phyloP scores from a whole-genome alignment of 2,113 vertebrate genomes.

The Ailurus styani region DNA sequence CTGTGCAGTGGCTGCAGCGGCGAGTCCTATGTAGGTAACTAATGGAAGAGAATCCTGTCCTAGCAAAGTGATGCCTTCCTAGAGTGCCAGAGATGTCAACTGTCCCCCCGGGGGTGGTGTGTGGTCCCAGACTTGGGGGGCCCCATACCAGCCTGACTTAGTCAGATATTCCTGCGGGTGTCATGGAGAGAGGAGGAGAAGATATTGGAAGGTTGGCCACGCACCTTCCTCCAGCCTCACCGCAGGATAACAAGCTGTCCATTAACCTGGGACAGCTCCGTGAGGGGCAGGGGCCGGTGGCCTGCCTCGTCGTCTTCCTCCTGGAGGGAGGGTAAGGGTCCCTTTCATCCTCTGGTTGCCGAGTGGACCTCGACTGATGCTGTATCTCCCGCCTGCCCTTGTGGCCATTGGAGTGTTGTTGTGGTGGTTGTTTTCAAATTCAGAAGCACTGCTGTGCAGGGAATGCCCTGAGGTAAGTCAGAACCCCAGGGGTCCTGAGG shows the following conservation, averaged over 20 bases:
- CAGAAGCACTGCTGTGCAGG: not conserved
- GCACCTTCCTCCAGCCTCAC: not conserved
- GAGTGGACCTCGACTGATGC: not conserved
- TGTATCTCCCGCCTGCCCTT: not conserved
- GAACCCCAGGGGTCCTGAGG: not conserved
- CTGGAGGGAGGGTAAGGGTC: no score
- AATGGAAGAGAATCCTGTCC: not conserved
- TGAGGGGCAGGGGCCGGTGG: not conserved
- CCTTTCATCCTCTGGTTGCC: not conserved
- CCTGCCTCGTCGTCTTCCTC: not conserved
- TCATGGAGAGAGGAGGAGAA: not conserved
- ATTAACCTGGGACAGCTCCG: not conserved
- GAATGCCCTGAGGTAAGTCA: not conserved
- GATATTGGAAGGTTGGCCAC: not conserved
- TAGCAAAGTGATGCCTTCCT: not conserved
- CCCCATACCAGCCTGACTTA: rapidly evolving
- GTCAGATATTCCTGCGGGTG: not conserved
- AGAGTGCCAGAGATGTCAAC: not conserved
- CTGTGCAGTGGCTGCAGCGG: not conserved
- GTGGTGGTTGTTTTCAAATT: not conserved
- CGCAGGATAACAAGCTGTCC: no score
- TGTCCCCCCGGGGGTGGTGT: not conserved
- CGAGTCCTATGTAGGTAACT: not conserved
- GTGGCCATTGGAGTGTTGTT: not conserved
- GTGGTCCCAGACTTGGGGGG: not conserved